Evolutionary conservation across 2,888 invertebrate genomes (phyloP).

Genomic region (Uloborus plumipes): DNA sequence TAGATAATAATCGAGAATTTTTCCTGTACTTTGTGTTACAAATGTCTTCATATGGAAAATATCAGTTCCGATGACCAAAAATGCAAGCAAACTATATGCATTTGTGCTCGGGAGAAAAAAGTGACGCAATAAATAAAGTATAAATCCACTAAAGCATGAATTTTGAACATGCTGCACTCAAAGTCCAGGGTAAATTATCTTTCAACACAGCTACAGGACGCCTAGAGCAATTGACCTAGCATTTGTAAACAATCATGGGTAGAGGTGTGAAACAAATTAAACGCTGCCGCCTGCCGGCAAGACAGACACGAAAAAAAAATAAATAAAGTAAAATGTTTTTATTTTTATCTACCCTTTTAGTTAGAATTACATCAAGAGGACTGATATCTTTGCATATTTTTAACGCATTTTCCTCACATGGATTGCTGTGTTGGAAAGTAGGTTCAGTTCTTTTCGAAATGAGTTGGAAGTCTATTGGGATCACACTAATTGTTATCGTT

Average conservation of each 20-base stretch:
- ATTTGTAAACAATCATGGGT: conserved; percentile 18
- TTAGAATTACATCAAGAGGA: conserved; percentile 9
- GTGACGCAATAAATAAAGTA: conserved; percentile 39
- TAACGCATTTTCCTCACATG: no score
- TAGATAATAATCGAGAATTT: no score
- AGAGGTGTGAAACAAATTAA: background rate
- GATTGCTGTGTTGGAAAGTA: no score
- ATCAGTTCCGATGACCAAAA: no score
- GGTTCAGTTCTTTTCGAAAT: no score
- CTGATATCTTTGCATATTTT: background rate
- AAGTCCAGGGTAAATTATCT: conserved; percentile 37
- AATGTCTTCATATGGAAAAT: no score
- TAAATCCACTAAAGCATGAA: conserved; percentile 32
- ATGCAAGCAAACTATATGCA: no score
- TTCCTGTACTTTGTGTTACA: no score
- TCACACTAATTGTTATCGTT: conserved; percentile 36
- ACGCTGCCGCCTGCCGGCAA: background rate
- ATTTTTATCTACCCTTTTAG: conserved; percentile 21
- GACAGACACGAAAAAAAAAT: background rate
- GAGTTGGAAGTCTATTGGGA: no score
- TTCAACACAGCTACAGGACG: background rate
- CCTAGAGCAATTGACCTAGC: background rate
- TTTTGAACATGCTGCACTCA: conserved; percentile 30
- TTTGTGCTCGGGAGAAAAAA: no score
- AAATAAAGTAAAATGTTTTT: conserved; percentile 17